Evolutionary conservation across 2,113 vertebrate genomes (phyloP), one percentile per base, ranked within the genome.

Genomic region (Rhinoderma darwinii): DNA sequence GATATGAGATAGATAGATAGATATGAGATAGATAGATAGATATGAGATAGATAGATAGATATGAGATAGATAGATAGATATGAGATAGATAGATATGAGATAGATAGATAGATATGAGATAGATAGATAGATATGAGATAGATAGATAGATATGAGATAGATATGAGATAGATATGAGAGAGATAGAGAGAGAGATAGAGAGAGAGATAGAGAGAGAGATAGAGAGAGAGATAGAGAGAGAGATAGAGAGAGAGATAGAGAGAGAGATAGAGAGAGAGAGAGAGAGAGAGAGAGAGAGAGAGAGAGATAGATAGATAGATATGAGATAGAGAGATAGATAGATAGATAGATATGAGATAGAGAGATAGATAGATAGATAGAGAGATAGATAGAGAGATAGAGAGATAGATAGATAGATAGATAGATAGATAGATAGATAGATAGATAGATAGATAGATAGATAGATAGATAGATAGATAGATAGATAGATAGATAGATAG

Each of bases 391-490:
- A n/a, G n/a, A n/a, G n/a, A n/a, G n/a, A n/a, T n/a, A n/a, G n/a
- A n/a, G n/a, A n/a, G n/a, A n/a, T n/a, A n/a, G n/a, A n/a, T n/a
- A n/a, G 51, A 61, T 25, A 30, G 27, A 30, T 15, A 30, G 61
- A 66, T 14, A 30, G 27, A 32, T 14, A 30, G 12, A 66, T 32
- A 66, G 27, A 63, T 30, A 3, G 61, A 30, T 11, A 56, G 54
- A 25, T 11, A 56, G 54, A 25, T 7, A 56, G 25, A 20, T 6
- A 25, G 8, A 56, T 8, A 68, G 63, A 66, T 32, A 32, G 72
- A 44, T 43, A 75, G 72, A 75, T 75, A 44, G 37, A 44, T 44
- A 44, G 39, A 44, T 75, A 75, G 25, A 44, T 44, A 73, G 72
- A 75, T n/a, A 75, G 41, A 44, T 44, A 44, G 25, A 43, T 41